A percentile compares a stretch with the other conserved stretches of the same genome.
Evolutionary conservation across 1,140 invertebrate genomes (phyloP).

Genomic region (Euschistus heros): DNA sequence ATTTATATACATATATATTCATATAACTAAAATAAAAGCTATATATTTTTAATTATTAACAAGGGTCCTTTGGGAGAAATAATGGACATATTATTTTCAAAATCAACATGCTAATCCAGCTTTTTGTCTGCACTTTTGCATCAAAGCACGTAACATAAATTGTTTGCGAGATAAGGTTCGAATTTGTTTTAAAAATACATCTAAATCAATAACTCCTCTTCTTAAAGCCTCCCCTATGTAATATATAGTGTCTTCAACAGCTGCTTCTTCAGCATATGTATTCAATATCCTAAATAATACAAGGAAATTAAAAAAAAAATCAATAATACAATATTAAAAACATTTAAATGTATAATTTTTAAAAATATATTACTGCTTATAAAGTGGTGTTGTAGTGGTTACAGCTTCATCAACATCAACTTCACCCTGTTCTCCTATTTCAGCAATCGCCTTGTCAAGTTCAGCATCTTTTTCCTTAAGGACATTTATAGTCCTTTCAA

Average conservation of each 20-base stretch:
- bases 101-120: slow-evolving; percentile 55
- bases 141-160: slow-evolving; percentile 87
- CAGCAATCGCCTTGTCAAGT: slow-evolving; percentile 67
- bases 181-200: slow-evolving; percentile 94
- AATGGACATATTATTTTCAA: background rate
- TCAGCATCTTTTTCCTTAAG: slow-evolving; percentile 79
- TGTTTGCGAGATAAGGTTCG: slow-evolving; percentile 87
- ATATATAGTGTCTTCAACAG: slow-evolving; percentile 96
- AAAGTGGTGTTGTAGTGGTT: slow-evolving; percentile 88
- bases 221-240: slow-evolving; percentile 93
- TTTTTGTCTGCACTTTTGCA: slow-evolving; percentile 93
- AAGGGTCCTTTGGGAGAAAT: too few relatives aligned
- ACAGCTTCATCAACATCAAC: slow-evolving; percentile 95
- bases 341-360: background rate
- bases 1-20: too few relatives aligned
- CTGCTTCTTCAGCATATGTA: slow-evolving; percentile 94
- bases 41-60: too few relatives aligned
- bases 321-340: background rate
- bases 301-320: slow-evolving; percentile 11
- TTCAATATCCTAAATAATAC: slow-evolving; percentile 63
- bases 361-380: slow-evolving; percentile 62
- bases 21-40: too few relatives aligned
- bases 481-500: slow-evolving; percentile 74
- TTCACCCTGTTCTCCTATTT: slow-evolving; percentile 62
- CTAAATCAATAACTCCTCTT: slow-evolving; percentile 85